A percentile compares a stretch with the other conserved stretches of the same genome.
Evolutionary conservation across 2,113 vertebrate species (phyloP).

Genomic region (Uropsilus gracilis): DNA sequence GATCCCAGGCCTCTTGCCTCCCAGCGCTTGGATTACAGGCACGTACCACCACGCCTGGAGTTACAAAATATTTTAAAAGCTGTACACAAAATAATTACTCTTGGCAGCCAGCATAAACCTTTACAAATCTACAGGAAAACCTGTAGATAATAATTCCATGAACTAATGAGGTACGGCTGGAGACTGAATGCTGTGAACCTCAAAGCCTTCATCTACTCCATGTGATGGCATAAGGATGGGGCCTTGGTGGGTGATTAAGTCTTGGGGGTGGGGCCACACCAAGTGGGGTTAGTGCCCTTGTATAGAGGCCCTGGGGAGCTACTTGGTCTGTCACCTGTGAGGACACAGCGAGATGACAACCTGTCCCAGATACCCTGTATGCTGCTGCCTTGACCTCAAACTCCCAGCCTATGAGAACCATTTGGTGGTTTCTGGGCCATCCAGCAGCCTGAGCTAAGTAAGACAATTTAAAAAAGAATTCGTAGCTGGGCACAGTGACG

Average conservation of each 20-base stretch:
- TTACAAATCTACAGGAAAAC: not conserved
- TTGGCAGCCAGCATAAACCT: not conserved
- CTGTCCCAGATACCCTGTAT: not conserved
- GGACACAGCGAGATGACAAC: not conserved
- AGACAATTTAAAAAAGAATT: not conserved
- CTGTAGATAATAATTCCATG: not conserved
- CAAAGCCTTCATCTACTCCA: fast-evolving
- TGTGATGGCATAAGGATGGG: not conserved
- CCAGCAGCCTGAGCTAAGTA: not conserved
- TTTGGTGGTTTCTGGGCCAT: not conserved
- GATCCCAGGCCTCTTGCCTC: too few relatives aligned
- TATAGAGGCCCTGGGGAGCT: not conserved
- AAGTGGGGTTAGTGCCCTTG: not conserved
- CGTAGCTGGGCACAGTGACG: too few relatives aligned
- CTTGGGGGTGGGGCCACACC: not conserved
- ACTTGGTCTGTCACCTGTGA: not conserved
- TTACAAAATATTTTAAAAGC: not conserved
- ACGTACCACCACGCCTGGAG: too few relatives aligned
- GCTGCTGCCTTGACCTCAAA: not conserved
- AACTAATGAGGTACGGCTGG: not conserved
- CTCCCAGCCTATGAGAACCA: not conserved
- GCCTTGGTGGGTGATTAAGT: not conserved
- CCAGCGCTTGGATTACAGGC: too few relatives aligned
- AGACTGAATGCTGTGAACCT: not conserved
- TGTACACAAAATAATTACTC: not conserved